Evolutionary conservation across 2,888 invertebrate species (phyloP).

Genomic region (Tiphia femorata): DNA sequence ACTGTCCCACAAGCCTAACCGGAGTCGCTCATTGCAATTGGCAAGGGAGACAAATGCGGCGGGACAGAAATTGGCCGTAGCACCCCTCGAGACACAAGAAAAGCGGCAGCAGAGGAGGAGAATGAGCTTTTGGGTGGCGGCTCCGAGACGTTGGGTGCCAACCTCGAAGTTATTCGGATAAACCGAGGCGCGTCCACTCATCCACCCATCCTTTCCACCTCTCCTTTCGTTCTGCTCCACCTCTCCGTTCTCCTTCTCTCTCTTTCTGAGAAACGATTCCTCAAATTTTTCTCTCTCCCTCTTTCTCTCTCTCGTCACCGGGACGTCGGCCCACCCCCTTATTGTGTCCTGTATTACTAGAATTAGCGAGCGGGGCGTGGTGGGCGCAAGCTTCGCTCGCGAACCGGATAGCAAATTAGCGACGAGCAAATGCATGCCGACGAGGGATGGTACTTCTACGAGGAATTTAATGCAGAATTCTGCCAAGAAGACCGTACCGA

Average conservation of each 20-base stretch:
- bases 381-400: no score
- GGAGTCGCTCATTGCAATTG: slow-evolving; percentile 50
- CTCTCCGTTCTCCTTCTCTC: slow-evolving; percentile 18
- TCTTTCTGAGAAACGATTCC: slow-evolving; percentile 5
- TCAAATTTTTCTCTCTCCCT: not conserved
- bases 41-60: slow-evolving; percentile 64
- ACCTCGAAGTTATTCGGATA: slow-evolving; percentile 53
- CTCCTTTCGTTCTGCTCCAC: slow-evolving; percentile 18
- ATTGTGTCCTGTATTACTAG: slow-evolving; percentile 41
- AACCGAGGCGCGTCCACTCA: slow-evolving; percentile 31
- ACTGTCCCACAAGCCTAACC: not conserved
- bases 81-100: slow-evolving; percentile 37
- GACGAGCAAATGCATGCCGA: not conserved
- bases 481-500: no score
- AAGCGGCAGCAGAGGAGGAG: slow-evolving; percentile 24
- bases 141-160: slow-evolving; percentile 39
- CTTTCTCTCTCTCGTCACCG: not conserved
- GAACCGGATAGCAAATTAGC: not conserved
- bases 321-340: not conserved
- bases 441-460: no score
- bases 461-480: no score
- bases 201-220: slow-evolving; percentile 23
- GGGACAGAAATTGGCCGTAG: slow-evolving; percentile 62
- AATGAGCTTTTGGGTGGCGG: slow-evolving; percentile 22
- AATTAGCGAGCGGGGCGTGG: slow-evolving; percentile 34